Evolutionary conservation across 1,140 invertebrate genomes (phyloP).

Genomic region (Ostrea denselamellosa): DNA sequence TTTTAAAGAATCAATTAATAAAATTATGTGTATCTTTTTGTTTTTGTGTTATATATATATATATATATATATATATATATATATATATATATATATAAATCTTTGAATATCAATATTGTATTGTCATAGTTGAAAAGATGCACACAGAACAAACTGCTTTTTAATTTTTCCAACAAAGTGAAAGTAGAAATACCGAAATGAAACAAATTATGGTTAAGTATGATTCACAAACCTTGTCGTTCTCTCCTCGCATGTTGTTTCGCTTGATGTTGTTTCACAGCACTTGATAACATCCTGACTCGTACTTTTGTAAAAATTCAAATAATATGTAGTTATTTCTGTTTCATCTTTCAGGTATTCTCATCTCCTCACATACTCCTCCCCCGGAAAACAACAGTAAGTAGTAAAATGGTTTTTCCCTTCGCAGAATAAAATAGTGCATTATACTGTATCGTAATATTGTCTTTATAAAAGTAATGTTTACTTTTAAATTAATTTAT

Average conservation of each 20-base stretch:
- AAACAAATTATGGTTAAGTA: neutral
- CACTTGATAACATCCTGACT: conserved; percentile 87
- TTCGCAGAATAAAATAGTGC: neutral
- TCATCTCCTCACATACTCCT: neutral
- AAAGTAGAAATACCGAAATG: neutral
- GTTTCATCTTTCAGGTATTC: neutral
- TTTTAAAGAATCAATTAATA: neutral
- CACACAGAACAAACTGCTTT: too few relatives aligned
- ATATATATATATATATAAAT: too few relatives aligned
- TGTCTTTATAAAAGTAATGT: neutral
- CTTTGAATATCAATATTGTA: too few relatives aligned
- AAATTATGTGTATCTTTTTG: too few relatives aligned
- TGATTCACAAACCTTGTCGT: conserved; percentile 84
- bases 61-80: too few relatives aligned
- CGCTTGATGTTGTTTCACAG: conserved; percentile 92
- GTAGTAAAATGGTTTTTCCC: neutral
- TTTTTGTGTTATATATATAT: too few relatives aligned
- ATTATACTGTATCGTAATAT: neutral
- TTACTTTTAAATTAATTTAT: neutral
- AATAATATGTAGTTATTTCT: neutral
- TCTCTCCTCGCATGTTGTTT: conserved; percentile 89
- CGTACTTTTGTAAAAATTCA: conserved; percentile 27
- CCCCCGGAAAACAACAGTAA: neutral
- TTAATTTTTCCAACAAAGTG: neutral
- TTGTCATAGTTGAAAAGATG: too few relatives aligned